These are phyloP conservation scores for Odontomachus brunneus DNA, from an alignment of 1,140 invertebrate species.

Conservation along the genomic window DNA sequence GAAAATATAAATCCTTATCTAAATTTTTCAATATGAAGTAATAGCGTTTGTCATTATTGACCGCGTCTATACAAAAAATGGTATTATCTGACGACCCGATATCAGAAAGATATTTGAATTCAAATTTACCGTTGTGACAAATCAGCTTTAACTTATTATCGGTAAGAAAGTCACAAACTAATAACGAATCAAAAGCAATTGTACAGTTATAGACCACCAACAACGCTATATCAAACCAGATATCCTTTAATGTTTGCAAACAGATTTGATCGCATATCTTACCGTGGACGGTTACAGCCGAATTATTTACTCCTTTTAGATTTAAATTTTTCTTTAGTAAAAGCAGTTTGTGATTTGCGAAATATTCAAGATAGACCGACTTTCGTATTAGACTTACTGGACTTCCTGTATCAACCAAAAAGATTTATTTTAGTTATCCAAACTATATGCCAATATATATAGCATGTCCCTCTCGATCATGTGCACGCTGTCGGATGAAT, in stretches of 20 bases:
- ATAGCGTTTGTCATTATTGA: neutral
- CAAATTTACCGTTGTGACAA: neutral
- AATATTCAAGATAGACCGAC: too few relatives aligned
- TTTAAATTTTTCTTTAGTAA: neutral
- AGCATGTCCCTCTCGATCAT: too few relatives aligned
- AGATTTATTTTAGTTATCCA: too few relatives aligned
- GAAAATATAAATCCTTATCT: neutral
- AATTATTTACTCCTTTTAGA: neutral
- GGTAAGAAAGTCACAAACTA: neutral
- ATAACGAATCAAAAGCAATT: neutral
- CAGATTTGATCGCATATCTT: neutral
- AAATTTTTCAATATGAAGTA: too few relatives aligned
- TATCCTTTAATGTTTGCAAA: neutral
- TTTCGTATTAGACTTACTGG: too few relatives aligned
- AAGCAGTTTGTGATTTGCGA: too few relatives aligned
- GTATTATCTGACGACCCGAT: too few relatives aligned
- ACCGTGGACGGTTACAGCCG: neutral
- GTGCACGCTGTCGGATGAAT: too few relatives aligned
- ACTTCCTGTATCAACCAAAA: too few relatives aligned
- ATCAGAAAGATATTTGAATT: too few relatives aligned
- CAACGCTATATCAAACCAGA: neutral
- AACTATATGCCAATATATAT: too few relatives aligned
- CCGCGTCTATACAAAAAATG: conserved; percentile 5
- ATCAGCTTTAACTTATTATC: neutral
- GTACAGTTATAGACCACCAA: neutral